A percentile compares a stretch with the other conserved stretches of the same genome.
These are phyloP conservation scores for Drosophila merina DNA, from an alignment of 2,888 invertebrate genomes.

Conservation along the genomic window DNA sequence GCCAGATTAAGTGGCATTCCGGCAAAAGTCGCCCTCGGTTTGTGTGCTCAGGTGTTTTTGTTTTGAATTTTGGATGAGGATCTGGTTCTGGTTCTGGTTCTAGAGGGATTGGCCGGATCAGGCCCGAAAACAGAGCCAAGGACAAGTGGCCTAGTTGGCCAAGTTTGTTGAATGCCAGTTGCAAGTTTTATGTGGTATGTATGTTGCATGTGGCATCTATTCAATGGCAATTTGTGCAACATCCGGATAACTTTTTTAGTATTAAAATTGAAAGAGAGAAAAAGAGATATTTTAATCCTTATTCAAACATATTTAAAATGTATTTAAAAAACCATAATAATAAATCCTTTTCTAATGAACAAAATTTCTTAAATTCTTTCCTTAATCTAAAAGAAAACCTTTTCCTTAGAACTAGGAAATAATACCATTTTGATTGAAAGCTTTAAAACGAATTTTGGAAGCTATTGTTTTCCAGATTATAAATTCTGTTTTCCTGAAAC, in stretches of 20 bases:
- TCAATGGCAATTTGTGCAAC: constrained; percentile 1
- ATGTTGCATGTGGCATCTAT: background rate
- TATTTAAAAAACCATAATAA: no score
- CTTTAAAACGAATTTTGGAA: background rate
- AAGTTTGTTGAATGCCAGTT: background rate
- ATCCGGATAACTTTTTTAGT: background rate
- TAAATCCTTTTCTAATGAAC: no score
- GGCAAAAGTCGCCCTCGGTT: constrained; percentile 50
- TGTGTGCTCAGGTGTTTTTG: constrained; percentile 35
- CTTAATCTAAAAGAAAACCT: background rate
- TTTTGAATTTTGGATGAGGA: constrained; percentile 5
- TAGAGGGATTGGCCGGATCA: background rate
- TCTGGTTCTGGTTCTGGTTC: background rate
- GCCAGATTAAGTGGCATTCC: constrained; percentile 54
- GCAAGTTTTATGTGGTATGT: background rate
- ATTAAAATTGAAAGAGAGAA: no score
- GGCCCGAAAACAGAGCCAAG: background rate
- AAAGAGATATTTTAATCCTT: no score
- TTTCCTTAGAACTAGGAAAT: background rate
- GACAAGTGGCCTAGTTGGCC: background rate
- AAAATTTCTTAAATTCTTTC: background rate
- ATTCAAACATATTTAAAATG: no score
- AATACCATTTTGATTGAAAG: background rate
- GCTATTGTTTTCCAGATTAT: background rate
- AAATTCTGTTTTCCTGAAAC: background rate